Conservation (phyloP, 2,888 invertebrate species). For the Omphaloscelis lunosa region DNA sequence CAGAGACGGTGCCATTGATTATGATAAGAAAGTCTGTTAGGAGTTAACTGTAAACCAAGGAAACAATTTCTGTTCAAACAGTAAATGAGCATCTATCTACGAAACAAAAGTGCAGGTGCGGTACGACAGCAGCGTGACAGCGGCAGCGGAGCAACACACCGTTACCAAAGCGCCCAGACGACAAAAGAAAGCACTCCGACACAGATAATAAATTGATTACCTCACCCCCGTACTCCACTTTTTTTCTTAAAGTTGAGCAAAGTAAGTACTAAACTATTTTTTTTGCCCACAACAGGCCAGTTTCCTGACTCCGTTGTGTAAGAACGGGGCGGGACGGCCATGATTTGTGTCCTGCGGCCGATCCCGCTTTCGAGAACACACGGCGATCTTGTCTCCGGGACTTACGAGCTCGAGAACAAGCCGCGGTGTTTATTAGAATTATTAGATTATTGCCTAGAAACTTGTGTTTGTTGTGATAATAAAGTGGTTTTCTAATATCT, state of each 20-base stretch:
- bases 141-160: background rate
- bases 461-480: constrained; percentile 54
- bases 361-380: constrained; percentile 64
- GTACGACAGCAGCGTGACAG: background rate
- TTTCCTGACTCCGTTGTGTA: constrained; percentile 61
- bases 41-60: background rate
- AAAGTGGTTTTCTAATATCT: constrained; percentile 43
- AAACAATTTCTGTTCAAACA: background rate
- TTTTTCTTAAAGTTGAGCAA: constrained; percentile 26
- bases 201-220: constrained; percentile 39
- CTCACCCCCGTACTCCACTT: constrained; percentile 10
- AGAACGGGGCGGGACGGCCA: constrained; percentile 66
- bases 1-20: background rate
- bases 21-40: background rate
- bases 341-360: constrained; percentile 71
- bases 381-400: constrained; percentile 64
- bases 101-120: background rate
- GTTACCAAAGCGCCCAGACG: constrained; percentile 7
- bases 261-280: constrained; percentile 21
- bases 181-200: constrained; percentile 10
- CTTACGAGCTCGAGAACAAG: constrained; percentile 59
- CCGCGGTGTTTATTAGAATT: constrained; percentile 58
- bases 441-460: constrained; percentile 51
- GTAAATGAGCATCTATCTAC: background rate
- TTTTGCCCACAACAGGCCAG: constrained; percentile 38